Conservation (phyloP, 1,140 invertebrate genomes). For the Drosophila repleta region DNA sequence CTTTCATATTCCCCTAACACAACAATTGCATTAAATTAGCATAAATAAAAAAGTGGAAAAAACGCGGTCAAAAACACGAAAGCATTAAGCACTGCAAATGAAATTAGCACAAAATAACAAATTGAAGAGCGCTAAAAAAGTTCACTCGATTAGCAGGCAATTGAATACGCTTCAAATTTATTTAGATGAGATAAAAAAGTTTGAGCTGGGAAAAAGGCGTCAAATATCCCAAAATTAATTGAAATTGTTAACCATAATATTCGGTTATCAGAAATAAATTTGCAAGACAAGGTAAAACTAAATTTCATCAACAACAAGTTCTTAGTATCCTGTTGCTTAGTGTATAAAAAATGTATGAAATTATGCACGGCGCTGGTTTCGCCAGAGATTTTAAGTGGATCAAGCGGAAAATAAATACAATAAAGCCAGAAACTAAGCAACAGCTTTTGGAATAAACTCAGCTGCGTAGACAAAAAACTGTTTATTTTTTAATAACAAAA, state of each 20-base stretch:
- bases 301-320: not conserved
- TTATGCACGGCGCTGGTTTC: slow-evolving; percentile 54
- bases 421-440: slow-evolving; percentile 58
- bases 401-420: slow-evolving; percentile 35
- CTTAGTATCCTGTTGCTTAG: not conserved
- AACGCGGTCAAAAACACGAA: slow-evolving; percentile 32
- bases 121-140: not conserved
- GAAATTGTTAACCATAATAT: no score
- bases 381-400: slow-evolving; percentile 46
- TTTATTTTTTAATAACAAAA: slow-evolving; percentile 42
- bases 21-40: slow-evolving; percentile 71
- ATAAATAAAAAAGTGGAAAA: slow-evolving; percentile 53
- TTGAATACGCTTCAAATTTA: not conserved
- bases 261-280: no score
- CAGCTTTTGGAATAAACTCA: slow-evolving; percentile 46
- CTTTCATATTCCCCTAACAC: slow-evolving; percentile 27
- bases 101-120: slow-evolving; percentile 51
- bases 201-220: no score
- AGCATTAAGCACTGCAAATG: slow-evolving; percentile 57
- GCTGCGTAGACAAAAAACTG: slow-evolving; percentile 17
- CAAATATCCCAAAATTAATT: no score
- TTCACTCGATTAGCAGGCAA: not conserved
- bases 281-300: no score
- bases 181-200: no score
- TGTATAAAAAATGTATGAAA: slow-evolving; percentile 46